Evolutionary conservation across 2,797 vertebrate genomes (phyloP).

Genomic region (Eulemur coronatus): DNA sequence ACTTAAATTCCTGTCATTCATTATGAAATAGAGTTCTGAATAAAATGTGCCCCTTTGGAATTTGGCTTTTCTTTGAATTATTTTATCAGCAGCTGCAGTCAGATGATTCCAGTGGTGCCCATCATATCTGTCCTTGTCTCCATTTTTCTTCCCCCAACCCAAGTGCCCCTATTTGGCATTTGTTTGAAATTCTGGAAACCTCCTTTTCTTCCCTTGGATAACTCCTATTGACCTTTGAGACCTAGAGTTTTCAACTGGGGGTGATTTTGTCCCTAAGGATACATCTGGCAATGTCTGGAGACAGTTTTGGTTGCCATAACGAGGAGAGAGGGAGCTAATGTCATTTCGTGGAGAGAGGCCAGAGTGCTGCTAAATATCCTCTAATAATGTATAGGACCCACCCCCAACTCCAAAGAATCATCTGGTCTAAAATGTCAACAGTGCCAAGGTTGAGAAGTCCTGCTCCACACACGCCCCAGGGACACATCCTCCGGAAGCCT

Average conservation of each 20-base stretch:
- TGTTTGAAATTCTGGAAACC: not conserved
- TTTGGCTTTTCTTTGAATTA: not conserved
- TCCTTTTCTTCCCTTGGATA: not conserved
- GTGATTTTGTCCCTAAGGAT: not conserved
- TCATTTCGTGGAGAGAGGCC: not conserved
- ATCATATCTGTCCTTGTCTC: not conserved
- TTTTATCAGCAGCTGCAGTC: not conserved
- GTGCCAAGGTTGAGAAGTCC: not conserved
- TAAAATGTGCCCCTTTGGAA: not conserved
- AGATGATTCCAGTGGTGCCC: too few species aligned
- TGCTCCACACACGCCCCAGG: too few species aligned
- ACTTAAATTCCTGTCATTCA: not conserved
- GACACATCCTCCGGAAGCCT: not conserved
- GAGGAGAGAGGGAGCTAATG: not conserved
- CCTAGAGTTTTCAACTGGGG: not conserved
- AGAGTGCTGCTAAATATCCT: not conserved
- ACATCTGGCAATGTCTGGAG: not conserved
- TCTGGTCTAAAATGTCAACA: not conserved
- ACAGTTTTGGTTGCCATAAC: not conserved
- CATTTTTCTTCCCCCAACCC: not conserved
- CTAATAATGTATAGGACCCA: not conserved
- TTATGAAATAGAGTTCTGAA: not conserved
- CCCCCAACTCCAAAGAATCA: not conserved
- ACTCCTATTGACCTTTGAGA: not conserved
- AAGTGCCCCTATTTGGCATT: not conserved